Evolutionary conservation across 37 sponge, comb jelly and placozoan genomes (phyloP), one percentile per base, ranked within the genome.

Genomic region (Chondrosia reniformis): DNA sequence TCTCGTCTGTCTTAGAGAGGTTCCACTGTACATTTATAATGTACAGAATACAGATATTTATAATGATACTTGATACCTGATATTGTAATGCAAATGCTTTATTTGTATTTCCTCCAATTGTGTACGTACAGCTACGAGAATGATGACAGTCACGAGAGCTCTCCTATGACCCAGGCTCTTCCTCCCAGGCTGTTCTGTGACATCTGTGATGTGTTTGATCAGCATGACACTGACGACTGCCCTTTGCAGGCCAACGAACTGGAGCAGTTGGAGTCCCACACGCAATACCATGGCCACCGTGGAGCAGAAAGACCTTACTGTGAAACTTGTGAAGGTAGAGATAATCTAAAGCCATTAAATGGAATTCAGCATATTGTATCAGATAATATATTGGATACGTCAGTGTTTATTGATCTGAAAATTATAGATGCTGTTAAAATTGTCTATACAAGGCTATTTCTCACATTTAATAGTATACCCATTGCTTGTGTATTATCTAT

Each of bases 121-220:
- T 49, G 52, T 49, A 49, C 15, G 15, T 15, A 19, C 28, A 59
- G 61, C 7, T 59, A 59, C 61, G 61, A 59, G 61, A 30, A 59
- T 59, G 30, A 59, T 25, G 28, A 59, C 28, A 59, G 61, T 13
- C 61, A 59, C 28, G 61, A 59, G 61, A 59, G 61, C 72, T 19
- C 41, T 69, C 24, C 2, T 36, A 24, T 40, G 10, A 69, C n/a
- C 22, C 44, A 44, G 33, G 19, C 32, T 55, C 94, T 84, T 32
- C 90, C 98, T 63, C 87, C 92, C 5, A 61, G 98, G 38, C 79
- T 92, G 13, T 97, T 92, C 88, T 97, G 98, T 80, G 95, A 94
- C 55, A 92, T 94, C 74, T 97, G 98, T 76, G 98, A 97, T 75
- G 85, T 80, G 74, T 97, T 97, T 85, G 98, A 97, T 67, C 80